phyloP scores from a whole-genome alignment of 1,140 invertebrate species.

The Pemphigus obesinymphae region DNA sequence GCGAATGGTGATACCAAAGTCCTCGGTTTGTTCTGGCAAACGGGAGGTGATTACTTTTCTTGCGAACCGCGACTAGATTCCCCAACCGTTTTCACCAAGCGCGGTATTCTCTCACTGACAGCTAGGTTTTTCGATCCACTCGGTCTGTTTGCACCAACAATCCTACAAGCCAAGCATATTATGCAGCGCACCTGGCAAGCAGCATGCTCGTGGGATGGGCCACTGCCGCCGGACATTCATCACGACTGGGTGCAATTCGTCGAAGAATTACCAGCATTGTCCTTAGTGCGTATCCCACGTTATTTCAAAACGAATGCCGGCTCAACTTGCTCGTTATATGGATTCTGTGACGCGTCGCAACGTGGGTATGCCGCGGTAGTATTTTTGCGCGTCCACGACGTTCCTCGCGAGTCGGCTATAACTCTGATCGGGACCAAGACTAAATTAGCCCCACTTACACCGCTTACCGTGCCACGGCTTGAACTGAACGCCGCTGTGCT shows the following conservation, averaged over 20 bases:
- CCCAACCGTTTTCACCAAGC: neutral
- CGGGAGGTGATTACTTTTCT: neutral
- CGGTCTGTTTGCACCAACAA: neutral
- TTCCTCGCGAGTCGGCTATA: neutral
- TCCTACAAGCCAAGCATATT: neutral
- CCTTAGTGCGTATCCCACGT: neutral
- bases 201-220: neutral
- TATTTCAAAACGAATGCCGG: neutral
- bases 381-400: constrained; percentile 43
- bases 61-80: neutral
- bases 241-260: neutral
- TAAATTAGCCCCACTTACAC: constrained; percentile 48
- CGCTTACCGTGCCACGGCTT: constrained; percentile 48
- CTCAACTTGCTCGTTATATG: neutral
- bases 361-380: constrained; percentile 47
- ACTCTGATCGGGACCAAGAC: constrained; percentile 38
- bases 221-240: neutral
- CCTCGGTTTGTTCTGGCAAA: neutral
- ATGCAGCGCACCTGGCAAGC: no score
- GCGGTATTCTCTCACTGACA: neutral
- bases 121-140: neutral
- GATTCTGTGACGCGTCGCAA: constrained; percentile 49
- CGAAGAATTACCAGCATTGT: neutral
- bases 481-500: constrained; percentile 50
- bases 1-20: neutral